These are phyloP conservation scores for Salvelinus namaycush DNA, from an alignment of 2,113 vertebrate species.

Conservation along the genomic window DNA sequence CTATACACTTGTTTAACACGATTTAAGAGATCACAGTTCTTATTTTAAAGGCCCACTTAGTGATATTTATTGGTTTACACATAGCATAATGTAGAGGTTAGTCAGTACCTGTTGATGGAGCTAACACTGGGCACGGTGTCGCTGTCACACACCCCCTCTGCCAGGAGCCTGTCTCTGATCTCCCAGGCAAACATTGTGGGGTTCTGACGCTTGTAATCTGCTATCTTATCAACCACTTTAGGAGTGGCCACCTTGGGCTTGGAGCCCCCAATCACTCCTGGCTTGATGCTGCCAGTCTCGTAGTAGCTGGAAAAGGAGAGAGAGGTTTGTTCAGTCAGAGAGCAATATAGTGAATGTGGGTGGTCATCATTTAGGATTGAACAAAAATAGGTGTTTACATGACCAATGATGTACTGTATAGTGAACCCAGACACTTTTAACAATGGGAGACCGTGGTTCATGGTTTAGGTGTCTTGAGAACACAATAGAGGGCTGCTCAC, in stretches of 20 bases:
- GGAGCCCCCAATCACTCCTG: constrained; percentile 87
- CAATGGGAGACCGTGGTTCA: background rate
- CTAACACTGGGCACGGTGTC: constrained; percentile 91
- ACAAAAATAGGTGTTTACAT: background rate
- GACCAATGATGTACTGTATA: background rate
- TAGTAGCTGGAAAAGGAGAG: constrained; percentile 76
- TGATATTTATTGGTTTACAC: no score
- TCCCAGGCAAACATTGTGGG: constrained; percentile 94
- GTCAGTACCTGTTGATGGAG: constrained; percentile 85
- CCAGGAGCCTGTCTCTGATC: constrained; percentile 85
- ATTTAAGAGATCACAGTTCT: no score
- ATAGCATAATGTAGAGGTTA: background rate
- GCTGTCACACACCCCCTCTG: constrained; percentile 84
- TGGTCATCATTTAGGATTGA: background rate
- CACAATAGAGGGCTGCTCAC: background rate
- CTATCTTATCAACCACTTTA: constrained; percentile 90
- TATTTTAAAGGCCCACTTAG: no score
- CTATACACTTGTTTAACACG: no score
- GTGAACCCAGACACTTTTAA: background rate
- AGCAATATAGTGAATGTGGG: background rate
- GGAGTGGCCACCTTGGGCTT: constrained; percentile 91
- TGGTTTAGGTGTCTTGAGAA: background rate
- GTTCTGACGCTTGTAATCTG: constrained; percentile 89
- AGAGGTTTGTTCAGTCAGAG: background rate
- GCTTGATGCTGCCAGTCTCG: constrained; percentile 89